These are phyloP conservation scores for Actinemys pallida DNA, from an alignment of 2,113 vertebrate species.

Conservation along the genomic window DNA sequence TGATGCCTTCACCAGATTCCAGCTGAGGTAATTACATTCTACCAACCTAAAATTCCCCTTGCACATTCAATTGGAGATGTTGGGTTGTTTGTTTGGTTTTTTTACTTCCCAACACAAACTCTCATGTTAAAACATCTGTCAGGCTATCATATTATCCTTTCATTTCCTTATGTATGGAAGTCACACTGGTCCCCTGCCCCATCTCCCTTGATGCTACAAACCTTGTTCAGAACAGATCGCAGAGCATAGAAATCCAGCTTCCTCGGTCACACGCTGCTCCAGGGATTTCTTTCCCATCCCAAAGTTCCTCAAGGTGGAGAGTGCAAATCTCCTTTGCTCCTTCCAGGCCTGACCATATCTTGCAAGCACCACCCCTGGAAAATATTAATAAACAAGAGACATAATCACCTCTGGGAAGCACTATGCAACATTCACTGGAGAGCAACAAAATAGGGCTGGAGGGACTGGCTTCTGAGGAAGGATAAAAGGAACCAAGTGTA, in stretches of 20 bases:
- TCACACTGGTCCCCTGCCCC: rapidly evolving
- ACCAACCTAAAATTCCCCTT: not conserved
- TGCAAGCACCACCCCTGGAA: constrained; percentile 76
- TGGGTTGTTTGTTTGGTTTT: not conserved
- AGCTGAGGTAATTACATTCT: not conserved
- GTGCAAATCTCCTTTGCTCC: constrained; percentile 81
- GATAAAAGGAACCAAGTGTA: too few species aligned
- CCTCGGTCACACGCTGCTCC: constrained; percentile 81
- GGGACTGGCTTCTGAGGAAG: too few species aligned
- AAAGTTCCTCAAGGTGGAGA: constrained; percentile 83
- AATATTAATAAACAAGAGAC: not conserved
- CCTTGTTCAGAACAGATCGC: constrained; percentile 54
- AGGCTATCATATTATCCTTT: not conserved
- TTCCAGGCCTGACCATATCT: constrained; percentile 77
- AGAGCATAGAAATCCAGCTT: constrained; percentile 75
- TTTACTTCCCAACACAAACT: not conserved
- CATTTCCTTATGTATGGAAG: not conserved
- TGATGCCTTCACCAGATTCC: not conserved
- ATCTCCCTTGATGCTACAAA: constrained; percentile 7
- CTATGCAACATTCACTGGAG: too few species aligned
- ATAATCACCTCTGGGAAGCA: too few species aligned
- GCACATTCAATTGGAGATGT: not conserved
- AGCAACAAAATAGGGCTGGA: too few species aligned
- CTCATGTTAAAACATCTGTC: not conserved
- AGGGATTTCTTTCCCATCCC: constrained; percentile 87